phyloP scores from a whole-genome alignment of 2,113 vertebrate genomes.

The Psittacula cyanocephala region DNA sequence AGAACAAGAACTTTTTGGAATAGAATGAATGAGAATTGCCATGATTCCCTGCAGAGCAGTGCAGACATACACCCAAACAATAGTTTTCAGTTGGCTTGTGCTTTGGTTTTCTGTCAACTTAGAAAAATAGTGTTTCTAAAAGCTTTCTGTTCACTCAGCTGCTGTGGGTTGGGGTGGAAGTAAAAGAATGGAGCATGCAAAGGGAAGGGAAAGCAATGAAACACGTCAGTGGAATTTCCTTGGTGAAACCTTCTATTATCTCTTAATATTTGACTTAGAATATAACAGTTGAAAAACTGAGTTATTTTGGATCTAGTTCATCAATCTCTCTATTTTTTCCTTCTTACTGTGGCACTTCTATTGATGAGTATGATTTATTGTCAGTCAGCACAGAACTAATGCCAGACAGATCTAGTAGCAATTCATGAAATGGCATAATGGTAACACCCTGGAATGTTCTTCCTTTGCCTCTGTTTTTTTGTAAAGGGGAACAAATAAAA shows the following conservation, averaged over 20 bases:
- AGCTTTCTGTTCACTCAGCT: neutral
- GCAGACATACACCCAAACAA: conserved; percentile 32
- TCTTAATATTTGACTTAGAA: neutral
- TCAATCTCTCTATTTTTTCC: neutral
- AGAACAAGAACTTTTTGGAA: neutral
- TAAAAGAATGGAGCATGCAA: neutral
- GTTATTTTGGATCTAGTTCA: neutral
- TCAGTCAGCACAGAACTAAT: neutral
- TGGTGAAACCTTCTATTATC: neutral
- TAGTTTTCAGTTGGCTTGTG: neutral
- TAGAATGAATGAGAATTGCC: neutral
- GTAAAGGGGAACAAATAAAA: neutral
- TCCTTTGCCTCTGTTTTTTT: neutral
- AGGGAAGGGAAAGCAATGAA: conserved; percentile 8
- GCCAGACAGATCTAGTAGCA: neutral
- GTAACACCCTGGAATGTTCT: neutral
- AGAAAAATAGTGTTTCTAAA: neutral
- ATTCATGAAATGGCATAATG: neutral
- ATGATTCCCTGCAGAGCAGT: neutral
- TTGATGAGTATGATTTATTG: neutral
- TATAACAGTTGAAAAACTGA: neutral
- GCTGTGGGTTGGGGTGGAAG: neutral
- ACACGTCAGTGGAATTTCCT: neutral
- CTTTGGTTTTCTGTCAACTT: conserved; percentile 11
- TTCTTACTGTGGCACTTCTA: neutral